Base-by-base conservation (phyloP, 2,888 invertebrate species). In the Caradrina clavipalpis region DNA sequence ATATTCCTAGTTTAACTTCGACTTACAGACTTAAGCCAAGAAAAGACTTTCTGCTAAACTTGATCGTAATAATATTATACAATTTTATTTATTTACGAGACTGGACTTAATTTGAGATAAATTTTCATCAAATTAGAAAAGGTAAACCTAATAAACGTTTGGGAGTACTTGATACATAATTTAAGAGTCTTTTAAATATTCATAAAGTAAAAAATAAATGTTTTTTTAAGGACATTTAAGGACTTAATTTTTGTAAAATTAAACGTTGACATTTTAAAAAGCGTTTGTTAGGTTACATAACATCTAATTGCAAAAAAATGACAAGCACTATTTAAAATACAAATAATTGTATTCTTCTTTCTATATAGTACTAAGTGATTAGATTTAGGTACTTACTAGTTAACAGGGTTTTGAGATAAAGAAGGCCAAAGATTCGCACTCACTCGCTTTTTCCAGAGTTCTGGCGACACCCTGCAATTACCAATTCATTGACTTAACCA, bases 1-100 rank as follows among this genome's bases (percentile, higher is more conserved):
- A 84, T 77, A 77, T 81, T 81, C 61, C 50, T 70, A 72, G 71
- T 72, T 81, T 66, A 78, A 81, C 75, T 83, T 78, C 47, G 78
- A 72, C 77, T 71, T 70, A 68, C 50, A 15, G 61, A 70, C 60
- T 80, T 71, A 64, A 69, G 66, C 50, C 60, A 72, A 60, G 75
- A 56, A 68, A 81, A 64, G 55, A 56, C 51, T 71, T 53, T 66
- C 57, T 53, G 49, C 54, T 42, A 11, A 66, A 69, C 55, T 72
- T 74, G 65, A 56, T 42, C 59, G 51, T 80, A 71, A 67, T 65
- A 61, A 67, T 65, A 61, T 49, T 64, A 57, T 53, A n/a, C 71
- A 11, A 49, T 61, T 55, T 73, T 73, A 17, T 65, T 70, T 15
- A 53, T 65, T 70, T 15, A 53, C 50, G 58, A 35, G 21, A 19